Percentiles rank a stretch among this genome's conserved stretches.
phyloP scores from a whole-genome alignment of 2,113 vertebrate genomes.

The Entomyzon cyanotis region DNA sequence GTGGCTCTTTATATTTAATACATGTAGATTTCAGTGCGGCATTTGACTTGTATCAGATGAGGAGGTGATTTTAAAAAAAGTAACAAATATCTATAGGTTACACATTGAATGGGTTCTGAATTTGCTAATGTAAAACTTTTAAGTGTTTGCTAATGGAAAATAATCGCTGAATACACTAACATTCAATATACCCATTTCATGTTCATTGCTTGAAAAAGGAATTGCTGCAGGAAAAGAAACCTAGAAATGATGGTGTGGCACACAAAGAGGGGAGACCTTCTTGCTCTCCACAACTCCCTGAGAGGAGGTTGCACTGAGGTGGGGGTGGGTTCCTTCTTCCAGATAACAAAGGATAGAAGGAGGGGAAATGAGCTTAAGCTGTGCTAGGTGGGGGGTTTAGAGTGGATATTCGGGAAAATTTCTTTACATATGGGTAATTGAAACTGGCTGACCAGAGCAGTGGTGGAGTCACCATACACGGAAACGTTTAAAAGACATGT shows the following conservation, averaged over 20 bases:
- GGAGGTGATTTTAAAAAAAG: neutral
- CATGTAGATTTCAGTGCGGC: neutral
- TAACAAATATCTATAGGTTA: neutral
- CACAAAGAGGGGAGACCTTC: neutral
- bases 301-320: fast-evolving
- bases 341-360: neutral
- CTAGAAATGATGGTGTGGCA: no score
- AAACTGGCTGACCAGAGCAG: neutral
- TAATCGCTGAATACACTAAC: neutral
- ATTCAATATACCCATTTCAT: neutral
- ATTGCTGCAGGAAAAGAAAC: neutral
- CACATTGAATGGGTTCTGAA: neutral
- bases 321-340: fast-evolving
- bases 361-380: neutral
- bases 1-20: neutral
- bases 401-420: neutral
- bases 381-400: fast-evolving
- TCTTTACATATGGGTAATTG: fast-evolving
- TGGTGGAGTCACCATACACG: neutral
- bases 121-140: neutral
- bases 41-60: neutral
- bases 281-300: fast-evolving
- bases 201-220: neutral
- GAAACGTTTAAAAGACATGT: fast-evolving
- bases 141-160: neutral